phyloP scores from a whole-genome alignment of 2,888 invertebrate species.

The Capitulum mitella region DNA sequence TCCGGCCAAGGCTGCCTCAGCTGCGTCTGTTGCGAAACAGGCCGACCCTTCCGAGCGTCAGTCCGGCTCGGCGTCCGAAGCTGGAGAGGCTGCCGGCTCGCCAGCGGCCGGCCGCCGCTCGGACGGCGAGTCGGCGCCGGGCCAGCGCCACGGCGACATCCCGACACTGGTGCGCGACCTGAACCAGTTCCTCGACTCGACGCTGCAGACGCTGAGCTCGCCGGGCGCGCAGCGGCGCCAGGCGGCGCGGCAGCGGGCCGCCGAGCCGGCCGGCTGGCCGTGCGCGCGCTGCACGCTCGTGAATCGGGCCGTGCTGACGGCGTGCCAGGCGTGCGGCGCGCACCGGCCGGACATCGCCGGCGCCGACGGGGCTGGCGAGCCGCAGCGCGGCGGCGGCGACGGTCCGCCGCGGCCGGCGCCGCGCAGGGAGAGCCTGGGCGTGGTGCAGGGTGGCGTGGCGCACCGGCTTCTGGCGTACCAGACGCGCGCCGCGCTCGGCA shows the following conservation, averaged over 20 bases:
- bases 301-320: conserved; percentile 33
- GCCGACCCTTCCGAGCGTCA: too few species aligned
- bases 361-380: background rate
- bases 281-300: conserved; percentile 51
- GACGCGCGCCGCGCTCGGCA: background rate
- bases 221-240: conserved; percentile 34
- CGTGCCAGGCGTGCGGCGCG: conserved; percentile 25
- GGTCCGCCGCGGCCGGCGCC: background rate
- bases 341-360: background rate
- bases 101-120: background rate
- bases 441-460: conserved; percentile 14
- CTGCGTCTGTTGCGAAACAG: too few species aligned
- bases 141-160: conserved; percentile 15
- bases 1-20: too few species aligned
- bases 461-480: background rate
- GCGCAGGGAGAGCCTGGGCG: background rate
- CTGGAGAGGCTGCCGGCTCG: background rate
- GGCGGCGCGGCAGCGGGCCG: conserved; percentile 40
- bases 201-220: conserved; percentile 25
- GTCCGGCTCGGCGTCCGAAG: background rate
- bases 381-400: background rate
- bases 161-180: conserved; percentile 29
- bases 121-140: background rate
- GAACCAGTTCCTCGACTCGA: conserved; percentile 29
- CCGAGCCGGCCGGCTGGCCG: conserved; percentile 36